Conservation (phyloP, 2,888 invertebrate species). For the Ormyrus nitidulus region DNA sequence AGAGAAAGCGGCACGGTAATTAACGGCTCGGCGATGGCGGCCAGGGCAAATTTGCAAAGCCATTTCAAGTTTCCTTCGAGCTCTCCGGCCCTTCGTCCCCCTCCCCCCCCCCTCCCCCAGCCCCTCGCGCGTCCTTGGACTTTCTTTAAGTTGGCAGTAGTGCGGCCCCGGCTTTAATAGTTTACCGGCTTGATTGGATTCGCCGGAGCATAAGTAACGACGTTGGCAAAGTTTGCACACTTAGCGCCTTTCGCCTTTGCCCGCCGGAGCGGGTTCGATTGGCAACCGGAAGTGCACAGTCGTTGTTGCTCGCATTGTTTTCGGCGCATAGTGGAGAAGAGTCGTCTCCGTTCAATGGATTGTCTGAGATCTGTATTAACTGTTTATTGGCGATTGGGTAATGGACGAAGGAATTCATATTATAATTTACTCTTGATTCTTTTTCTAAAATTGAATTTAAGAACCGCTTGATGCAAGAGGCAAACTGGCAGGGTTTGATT, state of each 20-base stretch:
- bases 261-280: constrained; percentile 41
- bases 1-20: constrained; percentile 64
- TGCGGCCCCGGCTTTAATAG: constrained; percentile 64
- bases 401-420: too few species aligned
- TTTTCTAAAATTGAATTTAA: too few species aligned
- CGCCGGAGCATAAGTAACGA: constrained; percentile 68
- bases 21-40: constrained; percentile 66
- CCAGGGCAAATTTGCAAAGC: constrained; percentile 73
- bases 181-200: constrained; percentile 69
- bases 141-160: constrained; percentile 62
- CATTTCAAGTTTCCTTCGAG: constrained; percentile 69
- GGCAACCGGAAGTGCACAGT: constrained; percentile 39
- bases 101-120: neutral
- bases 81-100: neutral
- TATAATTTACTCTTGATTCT: too few species aligned
- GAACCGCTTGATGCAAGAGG: constrained; percentile 46
- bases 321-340: too few species aligned
- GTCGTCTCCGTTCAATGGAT: too few species aligned
- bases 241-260: constrained; percentile 38
- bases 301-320: neutral
- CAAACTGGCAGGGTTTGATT: too few species aligned
- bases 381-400: too few species aligned
- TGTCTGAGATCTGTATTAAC: too few species aligned
- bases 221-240: constrained; percentile 70
- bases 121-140: neutral